Evolutionary conservation across 2,113 vertebrate genomes (phyloP), one percentile per base, ranked within the genome.

Genomic region (Osmerus eperlanus): DNA sequence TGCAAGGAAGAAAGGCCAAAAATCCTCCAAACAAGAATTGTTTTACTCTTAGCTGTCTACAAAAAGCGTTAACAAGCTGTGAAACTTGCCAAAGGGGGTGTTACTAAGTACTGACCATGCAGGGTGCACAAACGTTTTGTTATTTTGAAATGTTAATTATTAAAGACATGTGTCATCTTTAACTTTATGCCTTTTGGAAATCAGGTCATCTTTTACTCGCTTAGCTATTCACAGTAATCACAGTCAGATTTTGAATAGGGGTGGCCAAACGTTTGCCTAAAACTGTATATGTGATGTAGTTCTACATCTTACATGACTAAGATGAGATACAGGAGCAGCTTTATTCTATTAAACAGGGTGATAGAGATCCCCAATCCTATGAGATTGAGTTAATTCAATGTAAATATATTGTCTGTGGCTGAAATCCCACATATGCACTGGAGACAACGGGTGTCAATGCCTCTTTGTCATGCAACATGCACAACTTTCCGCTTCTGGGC

Each of bases 191-290:
- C 7, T 47, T 47, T 47, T 47, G 41, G 41, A 47, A 47, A 47
- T 47, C 41, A 47, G 41, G 41, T 12, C 41, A 47, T 47, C 41
- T 47, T 47, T 9, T 12, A 12, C 41, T 47, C 9, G 0, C 41
- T 12, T 47, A 47, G 11, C 1, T 47, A 47, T 11, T 8, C 65
- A 11, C 61, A 47, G 65, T 53, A 56, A 81, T 84, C 76, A 16
- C 80, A 47, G 41, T 9, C 41, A 9, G 7, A 47, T 11, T 47
- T 47, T 47, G 41, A 11, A 4, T 5, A 47, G 41, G 9, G 41
- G 7, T 47, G 41, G 9, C 41, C 41, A 47, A 47, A 47, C 41
- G 0, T 47, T 7, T 47, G 41, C 41, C 7, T 47, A 9, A 47
- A 47, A 47, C 41, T 47, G 8, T 41, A 41, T 41, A 6, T 41